Percentiles rank a stretch among this genome's conserved stretches.
Evolutionary conservation across 2,113 vertebrate species (phyloP).

Genomic region (Philantomba maxwellii): DNA sequence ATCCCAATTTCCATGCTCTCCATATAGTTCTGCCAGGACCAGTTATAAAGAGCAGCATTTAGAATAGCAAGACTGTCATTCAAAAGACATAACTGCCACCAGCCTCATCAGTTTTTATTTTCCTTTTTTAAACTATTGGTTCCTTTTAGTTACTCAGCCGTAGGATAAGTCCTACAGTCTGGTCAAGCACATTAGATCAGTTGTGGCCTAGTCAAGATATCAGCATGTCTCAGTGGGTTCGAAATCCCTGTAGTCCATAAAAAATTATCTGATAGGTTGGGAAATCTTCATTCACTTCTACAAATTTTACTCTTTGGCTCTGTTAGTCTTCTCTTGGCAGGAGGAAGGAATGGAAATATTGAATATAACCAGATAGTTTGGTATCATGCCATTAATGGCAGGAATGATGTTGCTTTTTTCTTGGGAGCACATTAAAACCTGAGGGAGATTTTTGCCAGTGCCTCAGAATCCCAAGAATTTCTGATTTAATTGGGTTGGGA

Average conservation of each 20-base stretch:
- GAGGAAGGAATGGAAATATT: not conserved
- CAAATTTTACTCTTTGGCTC: not conserved
- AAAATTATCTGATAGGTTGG: not conserved
- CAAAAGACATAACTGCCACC: not conserved
- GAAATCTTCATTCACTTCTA: not conserved
- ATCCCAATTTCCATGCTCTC: not conserved
- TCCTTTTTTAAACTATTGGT: not conserved
- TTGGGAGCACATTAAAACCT: not conserved
- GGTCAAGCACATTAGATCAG: not conserved
- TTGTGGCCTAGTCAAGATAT: not conserved
- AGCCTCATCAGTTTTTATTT: not conserved
- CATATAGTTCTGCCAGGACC: not conserved
- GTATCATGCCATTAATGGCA: not conserved
- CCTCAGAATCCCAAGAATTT: not conserved
- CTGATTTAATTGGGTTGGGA: slow-evolving; percentile 3
- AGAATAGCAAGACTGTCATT: not conserved
- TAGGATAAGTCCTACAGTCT: not conserved
- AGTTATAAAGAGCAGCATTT: not conserved
- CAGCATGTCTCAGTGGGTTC: not conserved
- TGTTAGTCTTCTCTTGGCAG: not conserved
- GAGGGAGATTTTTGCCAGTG: not conserved
- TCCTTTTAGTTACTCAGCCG: not conserved
- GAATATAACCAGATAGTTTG: not conserved
- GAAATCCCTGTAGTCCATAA: not conserved
- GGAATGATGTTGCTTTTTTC: not conserved